Conservation (phyloP, 2,113 vertebrate species). For the Balaeniceps rex region DNA sequence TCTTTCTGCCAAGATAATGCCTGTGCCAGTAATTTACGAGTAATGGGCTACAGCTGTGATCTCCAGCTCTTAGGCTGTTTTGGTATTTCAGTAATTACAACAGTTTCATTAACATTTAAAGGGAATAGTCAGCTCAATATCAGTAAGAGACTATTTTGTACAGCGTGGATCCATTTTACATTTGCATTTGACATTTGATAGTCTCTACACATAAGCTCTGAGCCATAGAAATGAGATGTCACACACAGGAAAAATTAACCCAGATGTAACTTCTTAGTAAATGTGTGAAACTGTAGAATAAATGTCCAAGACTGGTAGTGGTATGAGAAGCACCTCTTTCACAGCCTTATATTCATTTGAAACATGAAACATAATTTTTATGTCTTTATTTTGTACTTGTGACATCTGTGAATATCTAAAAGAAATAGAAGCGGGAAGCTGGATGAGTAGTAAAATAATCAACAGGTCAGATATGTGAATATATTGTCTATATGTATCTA, state of each 20-base stretch:
- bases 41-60: constrained; percentile 78
- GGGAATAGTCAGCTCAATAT: constrained; percentile 72
- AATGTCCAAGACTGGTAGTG: constrained; percentile 3
- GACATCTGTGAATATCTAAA: background rate
- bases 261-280: constrained; percentile 46
- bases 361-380: constrained; percentile 16
- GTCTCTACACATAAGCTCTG: constrained; percentile 67
- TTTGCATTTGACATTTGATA: constrained; percentile 83
- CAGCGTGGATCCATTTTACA: constrained; percentile 67
- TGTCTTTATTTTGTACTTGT: constrained; percentile 23
- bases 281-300: constrained; percentile 48
- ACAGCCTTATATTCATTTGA: background rate
- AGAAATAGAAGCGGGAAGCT: background rate
- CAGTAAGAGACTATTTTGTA: constrained; percentile 70
- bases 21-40: constrained; percentile 70
- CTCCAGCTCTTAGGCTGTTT: constrained; percentile 70
- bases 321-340: constrained; percentile 44
- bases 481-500: background rate
- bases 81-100: constrained; percentile 81
- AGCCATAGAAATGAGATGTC: constrained; percentile 66
- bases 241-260: constrained; percentile 69
- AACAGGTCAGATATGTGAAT: background rate
- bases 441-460: background rate
- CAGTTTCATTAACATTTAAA: constrained; percentile 84
- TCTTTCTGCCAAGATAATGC: constrained; percentile 59